phyloP scores from a whole-genome alignment of 2,113 vertebrate genomes.

The Lepus europaeus region DNA sequence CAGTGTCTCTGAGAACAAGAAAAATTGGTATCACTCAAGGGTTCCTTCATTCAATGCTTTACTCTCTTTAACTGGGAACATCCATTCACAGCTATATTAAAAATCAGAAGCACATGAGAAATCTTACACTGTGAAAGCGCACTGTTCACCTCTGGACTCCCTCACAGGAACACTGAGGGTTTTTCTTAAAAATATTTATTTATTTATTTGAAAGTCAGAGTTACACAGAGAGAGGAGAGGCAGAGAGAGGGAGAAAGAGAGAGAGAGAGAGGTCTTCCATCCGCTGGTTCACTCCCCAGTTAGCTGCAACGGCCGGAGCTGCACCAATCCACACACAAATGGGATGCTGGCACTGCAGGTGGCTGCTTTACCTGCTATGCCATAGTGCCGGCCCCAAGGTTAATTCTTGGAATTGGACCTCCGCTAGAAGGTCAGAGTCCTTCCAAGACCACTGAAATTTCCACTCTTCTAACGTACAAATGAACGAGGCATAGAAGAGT shows the following conservation, averaged over 20 bases:
- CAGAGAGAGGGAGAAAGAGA: no score
- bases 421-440: not conserved
- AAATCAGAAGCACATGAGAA: conserved; percentile 17
- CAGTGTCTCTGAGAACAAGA: conserved; percentile 93
- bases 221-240: no score
- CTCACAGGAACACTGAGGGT: not conserved
- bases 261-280: no score
- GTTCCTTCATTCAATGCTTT: conserved; percentile 24
- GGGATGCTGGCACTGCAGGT: no score
- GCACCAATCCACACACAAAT: no score
- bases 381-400: not conserved
- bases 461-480: not conserved
- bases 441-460: not conserved
- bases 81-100: not conserved
- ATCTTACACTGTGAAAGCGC: not conserved
- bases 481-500: not conserved
- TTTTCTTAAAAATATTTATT: no score
- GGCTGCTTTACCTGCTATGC: no score
- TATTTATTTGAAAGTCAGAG: no score
- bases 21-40: conserved; percentile 45
- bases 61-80: not conserved
- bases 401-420: not conserved
- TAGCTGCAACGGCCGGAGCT: no score
- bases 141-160: not conserved
- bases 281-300: no score